Base-by-base conservation (phyloP, 2,113 vertebrate genomes). In the Verasper variegatus region DNA sequence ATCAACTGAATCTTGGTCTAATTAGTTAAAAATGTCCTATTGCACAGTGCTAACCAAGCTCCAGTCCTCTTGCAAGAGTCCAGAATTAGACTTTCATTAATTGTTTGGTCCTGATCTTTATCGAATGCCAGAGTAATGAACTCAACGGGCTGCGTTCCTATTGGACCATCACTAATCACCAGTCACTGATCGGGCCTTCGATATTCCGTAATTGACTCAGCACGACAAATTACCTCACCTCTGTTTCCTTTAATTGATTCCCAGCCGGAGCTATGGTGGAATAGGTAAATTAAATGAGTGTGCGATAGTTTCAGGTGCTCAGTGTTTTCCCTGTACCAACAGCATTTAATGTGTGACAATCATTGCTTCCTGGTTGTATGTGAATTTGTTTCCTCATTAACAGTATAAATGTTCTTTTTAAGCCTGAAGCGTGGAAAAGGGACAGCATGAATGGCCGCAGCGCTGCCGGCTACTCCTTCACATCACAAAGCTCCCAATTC, bases 111-210 rank as follows among this genome's bases (percentile, higher is more conserved):
- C 68, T 68, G 76, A 81, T 79, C 70, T 83, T 65, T 86, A 91
- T 93, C 70, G 91, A 92, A 91, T 64, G 47, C 23, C 31, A 26
- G 68, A 74, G 71, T 94, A 92, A 94, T 93, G 89, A 94, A 94
- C 86, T 91, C 81, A 3, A 68, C 64, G 61, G 71, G 64, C 86
- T 81, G 40, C 72, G 24, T 76, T 85, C 86, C 88, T 86, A 85
- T 87, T 78, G 68, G 77, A 72, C 76, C 71, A 20, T 71, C 80
- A 49, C 86, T 91, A 86, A 89, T 92, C 87, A 87, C 80, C 76
- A 75, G 88, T 90, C 85, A 68, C 84, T 63, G 78, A 84, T 80
- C 58, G 66, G 67, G 26, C 74, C 77, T 87, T 80, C 80, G 35
- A 86, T 89, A 80, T 80, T 76, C 81, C 60, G 21, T 82, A 86